A percentile compares a stretch with the other conserved stretches of the same genome.
phyloP scores from a whole-genome alignment of 1,140 invertebrate species.

The Drosophila lacertosa region DNA sequence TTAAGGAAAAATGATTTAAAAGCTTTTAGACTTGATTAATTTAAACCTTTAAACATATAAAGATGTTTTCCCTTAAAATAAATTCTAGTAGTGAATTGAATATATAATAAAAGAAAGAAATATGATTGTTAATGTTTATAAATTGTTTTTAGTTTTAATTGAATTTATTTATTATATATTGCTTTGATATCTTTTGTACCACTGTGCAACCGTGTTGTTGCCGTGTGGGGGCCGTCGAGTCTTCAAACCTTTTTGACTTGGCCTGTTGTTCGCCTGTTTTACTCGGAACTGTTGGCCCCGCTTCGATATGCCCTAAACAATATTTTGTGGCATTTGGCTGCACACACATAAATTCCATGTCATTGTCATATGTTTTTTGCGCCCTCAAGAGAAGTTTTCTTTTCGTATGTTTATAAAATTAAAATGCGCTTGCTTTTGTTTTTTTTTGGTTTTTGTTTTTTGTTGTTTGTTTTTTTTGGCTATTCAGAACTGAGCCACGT shows the following conservation, averaged over 20 bases:
- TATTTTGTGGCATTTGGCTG: constrained; percentile 56
- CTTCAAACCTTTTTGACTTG: neutral
- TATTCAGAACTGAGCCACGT: constrained; percentile 48
- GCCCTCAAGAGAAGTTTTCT: constrained; percentile 26
- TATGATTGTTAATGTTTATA: too few relatives aligned
- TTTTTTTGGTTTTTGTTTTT: constrained; percentile 20
- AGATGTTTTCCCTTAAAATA: too few relatives aligned
- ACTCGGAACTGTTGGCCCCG: constrained; percentile 35
- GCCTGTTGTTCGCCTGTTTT: constrained; percentile 12
- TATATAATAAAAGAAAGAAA: too few relatives aligned
- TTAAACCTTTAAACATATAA: too few relatives aligned
- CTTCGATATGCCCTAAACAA: constrained; percentile 58
- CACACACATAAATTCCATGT: constrained; percentile 58
- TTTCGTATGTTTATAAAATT: constrained; percentile 52
- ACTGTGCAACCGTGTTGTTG: constrained; percentile 10
- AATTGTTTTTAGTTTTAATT: too few relatives aligned
- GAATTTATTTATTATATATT: neutral
- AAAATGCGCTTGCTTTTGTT: constrained; percentile 32
- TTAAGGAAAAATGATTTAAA: neutral
- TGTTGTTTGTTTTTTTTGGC: constrained; percentile 18
- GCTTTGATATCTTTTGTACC: neutral
- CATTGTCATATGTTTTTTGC: constrained; percentile 53
- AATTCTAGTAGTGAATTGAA: too few relatives aligned
- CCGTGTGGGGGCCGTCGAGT: constrained; percentile 13
- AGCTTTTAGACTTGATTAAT: neutral